Evolutionary conservation across 2,113 vertebrate genomes (phyloP).

Genomic region (pig (Sus scrofa)): T2T-Sscrofa CM000817.6:108399501-108400000

Average conservation of each 20-base stretch:
- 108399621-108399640: not conserved
- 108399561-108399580: not conserved
- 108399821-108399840: slow-evolving; percentile 4
- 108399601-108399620: not conserved
- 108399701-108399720: not conserved
- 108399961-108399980: not conserved
- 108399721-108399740: not conserved
- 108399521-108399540: not conserved
- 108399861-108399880: too few species aligned
- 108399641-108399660: not conserved
- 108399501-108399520: not conserved
- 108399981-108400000: not conserved
- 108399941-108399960: not conserved
- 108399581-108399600: not conserved
- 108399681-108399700: not conserved
- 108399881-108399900: too few species aligned
- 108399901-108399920: too few species aligned
- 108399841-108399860: too few species aligned
- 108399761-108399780: not conserved
- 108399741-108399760: not conserved
- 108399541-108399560: not conserved
- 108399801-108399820: slow-evolving; percentile 32
- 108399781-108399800: not conserved
- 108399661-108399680: not conserved
- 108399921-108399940: not conserved